Evolutionary conservation across 2,113 vertebrate species (phyloP).

Genomic region (Narcine bancroftii): DNA sequence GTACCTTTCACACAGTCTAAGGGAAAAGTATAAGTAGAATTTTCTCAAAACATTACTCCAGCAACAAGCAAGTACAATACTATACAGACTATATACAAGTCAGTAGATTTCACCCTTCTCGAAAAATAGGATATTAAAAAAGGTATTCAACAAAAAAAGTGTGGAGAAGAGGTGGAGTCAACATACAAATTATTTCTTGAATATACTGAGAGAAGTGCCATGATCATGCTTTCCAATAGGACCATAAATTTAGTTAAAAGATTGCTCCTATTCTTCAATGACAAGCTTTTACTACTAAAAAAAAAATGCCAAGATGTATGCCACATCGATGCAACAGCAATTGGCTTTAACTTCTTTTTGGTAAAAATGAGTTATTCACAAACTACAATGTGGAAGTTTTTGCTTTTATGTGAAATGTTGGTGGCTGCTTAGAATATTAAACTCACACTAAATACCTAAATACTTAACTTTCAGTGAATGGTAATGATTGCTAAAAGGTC

Average conservation of each 20-base stretch:
- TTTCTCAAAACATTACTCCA: not conserved
- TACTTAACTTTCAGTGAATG: not conserved
- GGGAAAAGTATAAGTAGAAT: not conserved
- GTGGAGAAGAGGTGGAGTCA: not conserved
- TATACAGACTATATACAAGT: not conserved
- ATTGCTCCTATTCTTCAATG: not conserved
- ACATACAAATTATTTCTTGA: not conserved
- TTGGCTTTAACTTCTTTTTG: not conserved
- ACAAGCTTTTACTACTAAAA: not conserved
- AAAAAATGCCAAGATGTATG: not conserved
- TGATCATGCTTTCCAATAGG: not conserved
- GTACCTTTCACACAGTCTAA: not conserved
- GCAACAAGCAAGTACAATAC: not conserved
- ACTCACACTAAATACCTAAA: not conserved
- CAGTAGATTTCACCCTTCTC: not conserved
- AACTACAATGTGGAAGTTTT: not conserved
- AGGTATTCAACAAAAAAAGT: not conserved
- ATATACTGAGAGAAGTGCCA: not conserved
- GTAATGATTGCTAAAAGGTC: not conserved
- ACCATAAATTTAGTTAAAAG: not conserved
- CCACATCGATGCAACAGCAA: too few relatives aligned
- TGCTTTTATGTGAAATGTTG: not conserved
- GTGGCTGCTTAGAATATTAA: not conserved
- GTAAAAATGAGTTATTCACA: not conserved
- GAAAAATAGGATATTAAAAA: not conserved